These are phyloP conservation scores for Heteromyza rotundicornis DNA, from an alignment of 2,888 invertebrate genomes.

Conservation along the genomic window DNA sequence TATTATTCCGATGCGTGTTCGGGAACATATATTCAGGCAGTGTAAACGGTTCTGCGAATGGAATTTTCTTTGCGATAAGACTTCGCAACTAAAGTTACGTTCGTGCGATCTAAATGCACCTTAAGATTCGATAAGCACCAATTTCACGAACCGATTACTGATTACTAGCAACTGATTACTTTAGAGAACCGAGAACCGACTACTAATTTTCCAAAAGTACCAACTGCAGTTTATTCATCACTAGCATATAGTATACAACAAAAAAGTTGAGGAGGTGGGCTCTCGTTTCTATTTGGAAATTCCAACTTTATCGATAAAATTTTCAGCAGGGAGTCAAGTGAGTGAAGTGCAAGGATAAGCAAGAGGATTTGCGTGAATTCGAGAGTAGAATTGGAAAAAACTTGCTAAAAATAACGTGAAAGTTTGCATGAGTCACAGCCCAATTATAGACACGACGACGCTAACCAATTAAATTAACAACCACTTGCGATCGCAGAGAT, in stretches of 20 bases:
- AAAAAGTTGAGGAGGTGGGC: not conserved
- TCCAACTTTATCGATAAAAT: constrained; percentile 9
- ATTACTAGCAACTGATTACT: not conserved
- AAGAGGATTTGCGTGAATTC: not conserved
- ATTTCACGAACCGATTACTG: too few relatives aligned
- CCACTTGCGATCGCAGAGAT: not conserved
- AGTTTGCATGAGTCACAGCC: constrained; percentile 13
- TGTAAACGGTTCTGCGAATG: too few relatives aligned
- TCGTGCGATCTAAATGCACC: not conserved
- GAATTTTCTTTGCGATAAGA: too few relatives aligned
- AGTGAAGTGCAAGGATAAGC: not conserved
- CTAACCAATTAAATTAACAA: not conserved
- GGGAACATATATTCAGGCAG: too few relatives aligned
- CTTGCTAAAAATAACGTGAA: not conserved
- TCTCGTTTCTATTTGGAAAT: not conserved
- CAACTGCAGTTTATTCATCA: not conserved
- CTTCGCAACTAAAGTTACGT: too few relatives aligned
- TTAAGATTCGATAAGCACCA: not conserved
- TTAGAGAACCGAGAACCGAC: not conserved
- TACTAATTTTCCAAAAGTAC: not conserved
- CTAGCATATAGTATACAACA: constrained; percentile 4
- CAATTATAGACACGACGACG: not conserved
- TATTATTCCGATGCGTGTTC: too few relatives aligned
- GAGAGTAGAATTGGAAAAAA: not conserved
- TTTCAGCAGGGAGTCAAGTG: too few relatives aligned